Conservation (phyloP, 2,888 invertebrate genomes). For the Hemithea aestivaria region DNA sequence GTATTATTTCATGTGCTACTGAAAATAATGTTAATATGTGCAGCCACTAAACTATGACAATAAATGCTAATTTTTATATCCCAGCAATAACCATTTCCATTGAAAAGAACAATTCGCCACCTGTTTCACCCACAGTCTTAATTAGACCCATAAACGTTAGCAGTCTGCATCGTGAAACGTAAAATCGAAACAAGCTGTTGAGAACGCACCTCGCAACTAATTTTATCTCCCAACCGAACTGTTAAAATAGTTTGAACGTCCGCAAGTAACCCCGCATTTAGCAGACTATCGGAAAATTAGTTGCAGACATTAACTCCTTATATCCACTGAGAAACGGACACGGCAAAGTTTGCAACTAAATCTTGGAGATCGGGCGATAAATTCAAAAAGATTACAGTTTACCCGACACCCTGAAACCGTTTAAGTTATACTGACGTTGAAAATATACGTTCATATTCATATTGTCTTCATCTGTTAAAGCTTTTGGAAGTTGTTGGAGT, state of each 20-base stretch:
- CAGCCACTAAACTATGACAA: too few relatives aligned
- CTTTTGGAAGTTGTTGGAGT: too few relatives aligned
- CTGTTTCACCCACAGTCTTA: too few relatives aligned
- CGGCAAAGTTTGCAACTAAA: slow-evolving; percentile 16
- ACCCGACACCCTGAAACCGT: background rate
- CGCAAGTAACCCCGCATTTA: slow-evolving; percentile 31
- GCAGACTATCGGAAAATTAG: slow-evolving; percentile 34
- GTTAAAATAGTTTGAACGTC: slow-evolving; percentile 28
- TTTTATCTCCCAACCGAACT: slow-evolving; percentile 17
- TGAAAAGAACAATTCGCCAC: too few relatives aligned
- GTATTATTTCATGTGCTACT: too few relatives aligned
- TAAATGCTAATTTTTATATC: too few relatives aligned
- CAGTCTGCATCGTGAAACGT: too few relatives aligned
- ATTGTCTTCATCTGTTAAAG: too few relatives aligned
- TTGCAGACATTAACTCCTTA: slow-evolving; percentile 27
- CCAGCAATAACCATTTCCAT: too few relatives aligned
- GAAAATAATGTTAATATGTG: too few relatives aligned
- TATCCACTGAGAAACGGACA: slow-evolving; percentile 20
- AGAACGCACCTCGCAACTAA: slow-evolving; percentile 4
- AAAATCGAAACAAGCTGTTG: background rate
- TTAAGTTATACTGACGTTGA: background rate
- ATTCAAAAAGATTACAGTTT: slow-evolving; percentile 6
- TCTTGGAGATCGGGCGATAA: slow-evolving; percentile 5
- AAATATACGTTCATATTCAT: too few relatives aligned
- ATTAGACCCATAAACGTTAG: too few relatives aligned